phyloP scores from a whole-genome alignment of 2,888 invertebrate species.

The Luperina nickerlii region DNA sequence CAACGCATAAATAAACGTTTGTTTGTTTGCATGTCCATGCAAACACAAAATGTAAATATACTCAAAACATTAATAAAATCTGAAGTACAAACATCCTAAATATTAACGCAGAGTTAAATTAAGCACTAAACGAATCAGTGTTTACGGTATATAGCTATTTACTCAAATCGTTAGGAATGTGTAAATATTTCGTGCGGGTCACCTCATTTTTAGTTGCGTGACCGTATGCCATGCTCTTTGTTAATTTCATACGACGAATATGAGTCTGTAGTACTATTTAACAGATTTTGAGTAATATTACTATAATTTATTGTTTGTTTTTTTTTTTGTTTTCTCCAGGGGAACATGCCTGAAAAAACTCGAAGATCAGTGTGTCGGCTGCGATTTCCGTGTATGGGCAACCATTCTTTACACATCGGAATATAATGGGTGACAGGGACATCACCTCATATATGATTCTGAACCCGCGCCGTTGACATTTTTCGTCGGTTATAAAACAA shows the following conservation, averaged over 20 bases:
- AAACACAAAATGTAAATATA: conserved; percentile 34
- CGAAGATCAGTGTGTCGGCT: neutral
- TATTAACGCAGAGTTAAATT: conserved; percentile 45
- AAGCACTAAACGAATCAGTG: conserved; percentile 46
- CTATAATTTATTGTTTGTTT: neutral
- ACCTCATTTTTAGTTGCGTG: conserved; percentile 52
- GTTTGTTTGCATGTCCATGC: conserved; percentile 9
- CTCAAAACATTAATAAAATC: conserved; percentile 41
- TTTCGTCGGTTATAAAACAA: neutral
- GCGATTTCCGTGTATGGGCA: neutral
- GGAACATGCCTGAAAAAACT: too few species aligned
- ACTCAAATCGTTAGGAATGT: conserved; percentile 47
- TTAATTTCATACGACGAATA: conserved; percentile 27
- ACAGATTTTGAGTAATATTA: conserved; percentile 16
- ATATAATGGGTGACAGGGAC: too few species aligned
- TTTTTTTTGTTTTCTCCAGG: neutral
- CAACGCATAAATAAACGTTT: neutral
- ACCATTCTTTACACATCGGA: neutral
- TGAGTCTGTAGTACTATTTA: conserved; percentile 1
- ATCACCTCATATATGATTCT: too few species aligned
- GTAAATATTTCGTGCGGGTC: conserved; percentile 54
- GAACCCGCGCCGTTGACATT: neutral
- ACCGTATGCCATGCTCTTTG: conserved; percentile 17
- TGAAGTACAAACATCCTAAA: conserved; percentile 46
- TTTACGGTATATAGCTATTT: conserved; percentile 50